These are phyloP conservation scores for Quadroppia sp. DNA, from an alignment of 2,888 invertebrate genomes.

Conservation along the genomic window DNA sequence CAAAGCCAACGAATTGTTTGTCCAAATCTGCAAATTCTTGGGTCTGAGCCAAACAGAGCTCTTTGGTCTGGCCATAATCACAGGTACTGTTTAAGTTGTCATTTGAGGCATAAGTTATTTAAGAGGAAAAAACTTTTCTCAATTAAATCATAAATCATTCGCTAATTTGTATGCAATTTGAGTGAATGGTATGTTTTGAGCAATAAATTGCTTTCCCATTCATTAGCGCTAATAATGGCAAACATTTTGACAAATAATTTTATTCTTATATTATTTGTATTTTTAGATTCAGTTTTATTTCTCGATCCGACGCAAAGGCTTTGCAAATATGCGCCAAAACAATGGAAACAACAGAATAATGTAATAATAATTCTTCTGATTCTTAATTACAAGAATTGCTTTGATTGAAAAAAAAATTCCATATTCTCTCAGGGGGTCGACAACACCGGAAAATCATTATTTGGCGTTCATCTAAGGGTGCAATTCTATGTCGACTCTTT, in stretches of 20 bases:
- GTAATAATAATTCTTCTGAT: slow-evolving; percentile 59
- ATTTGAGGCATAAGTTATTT: too few species aligned
- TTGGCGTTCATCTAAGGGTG: slow-evolving; percentile 83
- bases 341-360: slow-evolving; percentile 89
- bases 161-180: too few species aligned
- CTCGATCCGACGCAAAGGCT: slow-evolving; percentile 91
- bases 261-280: slow-evolving; percentile 46
- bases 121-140: too few species aligned
- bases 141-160: too few species aligned
- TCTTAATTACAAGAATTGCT: too few species aligned
- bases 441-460: slow-evolving; percentile 79
- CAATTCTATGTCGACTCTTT: slow-evolving; percentile 92
- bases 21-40: slow-evolving; percentile 73
- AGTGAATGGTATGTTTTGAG: too few species aligned
- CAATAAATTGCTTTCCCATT: too few species aligned
- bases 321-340: slow-evolving; percentile 92
- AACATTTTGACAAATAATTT: too few species aligned
- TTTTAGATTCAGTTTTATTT: slow-evolving; percentile 91
- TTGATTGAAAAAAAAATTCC: too few species aligned
- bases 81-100: slow-evolving; percentile 62
- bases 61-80: slow-evolving; percentile 76
- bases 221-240: too few species aligned
- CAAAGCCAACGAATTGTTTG: slow-evolving; percentile 74
- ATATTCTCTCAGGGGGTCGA: slow-evolving; percentile 90
- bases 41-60: slow-evolving; percentile 78